phyloP scores from a whole-genome alignment of 1,140 invertebrate species.

The Panonychus citri region DNA sequence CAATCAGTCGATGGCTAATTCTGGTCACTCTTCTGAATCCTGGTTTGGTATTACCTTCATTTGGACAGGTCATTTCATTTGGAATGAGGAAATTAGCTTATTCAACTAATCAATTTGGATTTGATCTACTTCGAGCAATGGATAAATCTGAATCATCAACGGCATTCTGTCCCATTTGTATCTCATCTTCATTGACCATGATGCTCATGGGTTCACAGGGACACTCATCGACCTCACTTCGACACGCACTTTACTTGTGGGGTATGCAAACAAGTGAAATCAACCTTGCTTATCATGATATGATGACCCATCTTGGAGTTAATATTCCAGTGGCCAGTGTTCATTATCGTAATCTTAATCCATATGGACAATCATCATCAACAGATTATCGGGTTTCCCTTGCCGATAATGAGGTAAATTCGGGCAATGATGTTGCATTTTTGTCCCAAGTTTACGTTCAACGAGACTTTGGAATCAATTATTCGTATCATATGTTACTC shows the following conservation, averaged over 20 bases:
- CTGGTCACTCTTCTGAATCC: too few relatives aligned
- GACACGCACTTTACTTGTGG: conserved; percentile 17
- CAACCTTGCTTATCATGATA: conserved; percentile 16
- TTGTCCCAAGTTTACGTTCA: conserved; percentile 17
- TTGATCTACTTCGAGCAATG: conserved; percentile 16
- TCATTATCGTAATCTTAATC: background rate
- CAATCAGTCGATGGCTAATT: too few relatives aligned
- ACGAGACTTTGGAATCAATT: conserved; percentile 16
- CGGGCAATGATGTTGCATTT: conserved; percentile 14
- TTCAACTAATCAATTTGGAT: conserved; percentile 18
- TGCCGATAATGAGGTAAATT: background rate
- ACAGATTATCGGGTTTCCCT: background rate
- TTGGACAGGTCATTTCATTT: conserved; percentile 12
- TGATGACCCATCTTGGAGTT: conserved; percentile 14
- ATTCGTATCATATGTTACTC: conserved; percentile 16
- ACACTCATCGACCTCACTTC: conserved; percentile 10
- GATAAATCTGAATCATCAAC: conserved; percentile 8
- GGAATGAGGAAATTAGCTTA: conserved; percentile 17
- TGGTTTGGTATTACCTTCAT: too few relatives aligned
- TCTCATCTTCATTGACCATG: conserved; percentile 16
- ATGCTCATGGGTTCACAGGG: conserved; percentile 15
- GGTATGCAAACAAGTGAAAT: conserved; percentile 17
- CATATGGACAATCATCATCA: background rate
- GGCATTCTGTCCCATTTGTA: conserved; percentile 18
- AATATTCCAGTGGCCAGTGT: conserved; percentile 12